These are phyloP conservation scores for Ophioderma brevispina DNA, from an alignment of 35 echinoderm and acorn worm genomes.

Conservation along the genomic window DNA sequence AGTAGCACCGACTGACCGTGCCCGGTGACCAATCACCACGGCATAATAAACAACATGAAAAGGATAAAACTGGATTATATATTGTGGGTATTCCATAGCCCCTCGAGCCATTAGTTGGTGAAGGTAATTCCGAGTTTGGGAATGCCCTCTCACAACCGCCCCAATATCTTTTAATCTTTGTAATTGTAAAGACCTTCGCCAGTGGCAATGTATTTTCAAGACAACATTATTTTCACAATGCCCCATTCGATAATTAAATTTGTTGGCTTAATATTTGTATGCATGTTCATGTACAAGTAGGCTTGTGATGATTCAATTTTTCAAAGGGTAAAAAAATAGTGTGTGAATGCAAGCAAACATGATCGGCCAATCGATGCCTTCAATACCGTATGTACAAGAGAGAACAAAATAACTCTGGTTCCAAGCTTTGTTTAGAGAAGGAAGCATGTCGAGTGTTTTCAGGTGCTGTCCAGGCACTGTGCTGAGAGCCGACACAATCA, in stretches of 20 bases:
- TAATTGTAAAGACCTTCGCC: not conserved
- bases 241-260: too few relatives aligned
- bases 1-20: not conserved
- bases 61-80: not conserved
- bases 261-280: too few relatives aligned
- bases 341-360: not conserved
- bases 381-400: not conserved
- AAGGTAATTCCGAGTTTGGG: not conserved
- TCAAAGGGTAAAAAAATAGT: not conserved
- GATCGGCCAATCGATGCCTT: not conserved
- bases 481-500: not conserved
- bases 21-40: not conserved
- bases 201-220: constrained; percentile 10
- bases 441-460: constrained; percentile 1
- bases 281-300: too few relatives aligned
- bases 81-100: not conserved
- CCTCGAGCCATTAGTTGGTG: not conserved
- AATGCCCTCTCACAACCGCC: not conserved
- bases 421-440: not conserved
- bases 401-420: too few relatives aligned
- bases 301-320: not conserved
- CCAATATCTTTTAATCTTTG: not conserved
- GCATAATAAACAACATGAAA: not conserved
- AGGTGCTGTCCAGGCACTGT: not conserved
- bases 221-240: not conserved